Conservation (phyloP, 2,888 invertebrate species). For the Acrobasis repandana region DNA sequence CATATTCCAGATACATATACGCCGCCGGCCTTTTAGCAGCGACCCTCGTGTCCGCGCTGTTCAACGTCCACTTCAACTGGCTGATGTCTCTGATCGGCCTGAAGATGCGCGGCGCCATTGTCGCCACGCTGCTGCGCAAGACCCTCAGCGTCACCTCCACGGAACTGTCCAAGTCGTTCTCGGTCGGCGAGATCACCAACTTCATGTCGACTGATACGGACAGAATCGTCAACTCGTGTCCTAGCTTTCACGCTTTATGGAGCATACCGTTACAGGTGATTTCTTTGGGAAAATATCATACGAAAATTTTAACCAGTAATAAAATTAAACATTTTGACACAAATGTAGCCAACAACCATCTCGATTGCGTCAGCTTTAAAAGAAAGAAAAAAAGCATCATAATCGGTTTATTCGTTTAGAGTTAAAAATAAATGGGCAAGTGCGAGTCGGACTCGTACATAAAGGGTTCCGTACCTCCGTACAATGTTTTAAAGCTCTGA, state of each 20-base stretch:
- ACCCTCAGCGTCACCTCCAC: conserved; percentile 76
- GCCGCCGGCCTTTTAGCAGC: conserved; percentile 66
- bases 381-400: too few species aligned
- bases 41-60: conserved; percentile 85
- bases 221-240: conserved; percentile 96
- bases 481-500: too few species aligned
- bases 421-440: too few species aligned
- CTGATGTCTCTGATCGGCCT: conserved; percentile 91
- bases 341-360: too few species aligned
- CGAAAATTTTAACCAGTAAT: too few species aligned
- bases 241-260: conserved; percentile 98
- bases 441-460: too few species aligned
- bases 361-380: too few species aligned
- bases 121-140: conserved; percentile 87
- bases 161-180: conserved; percentile 69
- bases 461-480: too few species aligned
- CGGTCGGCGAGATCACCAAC: conserved; percentile 95
- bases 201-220: conserved; percentile 98
- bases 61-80: conserved; percentile 95
- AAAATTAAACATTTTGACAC: too few species aligned
- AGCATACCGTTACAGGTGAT: conserved; percentile 94
- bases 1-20: conserved; percentile 65
- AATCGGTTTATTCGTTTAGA: too few species aligned
- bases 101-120: conserved; percentile 93
- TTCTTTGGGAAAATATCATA: neutral